phyloP scores from a whole-genome alignment of 2,113 vertebrate species.

The Syrmaticus mikado region DNA sequence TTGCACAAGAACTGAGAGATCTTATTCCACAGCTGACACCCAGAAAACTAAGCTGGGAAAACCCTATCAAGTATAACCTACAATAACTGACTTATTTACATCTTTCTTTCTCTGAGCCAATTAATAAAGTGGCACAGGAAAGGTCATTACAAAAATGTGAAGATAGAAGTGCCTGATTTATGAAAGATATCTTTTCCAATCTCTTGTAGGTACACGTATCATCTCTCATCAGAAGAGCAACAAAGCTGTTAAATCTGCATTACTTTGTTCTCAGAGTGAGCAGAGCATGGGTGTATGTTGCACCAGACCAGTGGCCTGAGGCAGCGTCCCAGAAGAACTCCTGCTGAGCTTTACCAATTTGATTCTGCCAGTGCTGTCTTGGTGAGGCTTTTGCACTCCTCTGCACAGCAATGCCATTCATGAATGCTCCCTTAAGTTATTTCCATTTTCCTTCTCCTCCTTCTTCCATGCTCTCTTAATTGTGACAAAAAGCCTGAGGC shows the following conservation, averaged over 20 bases:
- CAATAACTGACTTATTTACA: background rate
- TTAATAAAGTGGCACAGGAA: background rate
- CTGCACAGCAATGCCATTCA: background rate
- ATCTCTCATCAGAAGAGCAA: constrained; percentile 9
- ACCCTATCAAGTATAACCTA: background rate
- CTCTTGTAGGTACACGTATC: background rate
- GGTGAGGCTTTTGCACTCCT: background rate
- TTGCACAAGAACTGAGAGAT: background rate
- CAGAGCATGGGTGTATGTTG: background rate
- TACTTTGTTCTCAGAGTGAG: background rate
- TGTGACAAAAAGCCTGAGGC: constrained; percentile 51
- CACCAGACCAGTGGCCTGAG: background rate
- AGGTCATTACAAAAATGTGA: background rate
- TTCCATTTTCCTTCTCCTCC: constrained; percentile 16
- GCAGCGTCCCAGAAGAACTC: background rate
- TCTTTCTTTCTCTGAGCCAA: background rate
- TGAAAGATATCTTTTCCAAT: background rate
- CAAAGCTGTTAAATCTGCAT: background rate
- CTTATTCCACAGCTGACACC: background rate
- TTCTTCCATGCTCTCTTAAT: background rate
- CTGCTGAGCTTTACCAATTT: background rate
- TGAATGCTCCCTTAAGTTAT: background rate
- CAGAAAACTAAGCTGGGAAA: background rate
- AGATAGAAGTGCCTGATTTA: background rate
- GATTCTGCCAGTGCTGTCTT: background rate